phyloP scores from a whole-genome alignment of 1,140 invertebrate species.

The Cherax quadricarinatus region DNA sequence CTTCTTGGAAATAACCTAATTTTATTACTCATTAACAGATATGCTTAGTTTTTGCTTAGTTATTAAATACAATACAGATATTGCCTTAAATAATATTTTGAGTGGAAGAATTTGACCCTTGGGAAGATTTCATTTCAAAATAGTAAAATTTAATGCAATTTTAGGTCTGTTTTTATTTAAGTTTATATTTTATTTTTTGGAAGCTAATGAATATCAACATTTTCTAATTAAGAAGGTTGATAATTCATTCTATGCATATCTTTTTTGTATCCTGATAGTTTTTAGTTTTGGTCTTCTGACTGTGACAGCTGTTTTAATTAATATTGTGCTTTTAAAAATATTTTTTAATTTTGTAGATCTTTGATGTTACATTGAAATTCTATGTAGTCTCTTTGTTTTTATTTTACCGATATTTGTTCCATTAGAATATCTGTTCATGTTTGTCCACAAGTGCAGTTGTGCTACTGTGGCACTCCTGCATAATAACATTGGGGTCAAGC shows the following conservation, averaged over 20 bases:
- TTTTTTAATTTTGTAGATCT: constrained; percentile 15
- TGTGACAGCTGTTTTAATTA: constrained; percentile 35
- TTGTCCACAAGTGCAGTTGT: background rate
- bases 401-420: background rate
- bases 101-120: background rate
- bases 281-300: constrained; percentile 43
- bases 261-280: background rate
- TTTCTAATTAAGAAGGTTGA: background rate
- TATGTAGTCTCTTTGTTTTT: background rate
- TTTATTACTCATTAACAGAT: constrained; percentile 14
- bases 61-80: background rate
- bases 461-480: background rate
- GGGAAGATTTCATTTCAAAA: background rate
- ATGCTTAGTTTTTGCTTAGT: background rate
- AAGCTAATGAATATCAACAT: background rate
- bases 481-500: constrained; percentile 42
- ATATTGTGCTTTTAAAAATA: constrained; percentile 14
- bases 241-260: background rate
- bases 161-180: background rate
- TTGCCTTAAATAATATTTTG: background rate
- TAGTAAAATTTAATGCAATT: background rate
- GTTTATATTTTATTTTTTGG: background rate
- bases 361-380: constrained; percentile 11
- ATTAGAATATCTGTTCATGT: background rate
- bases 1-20: background rate